phyloP scores from a whole-genome alignment of 2,888 invertebrate species.

The Drosophila bunnanda region DNA sequence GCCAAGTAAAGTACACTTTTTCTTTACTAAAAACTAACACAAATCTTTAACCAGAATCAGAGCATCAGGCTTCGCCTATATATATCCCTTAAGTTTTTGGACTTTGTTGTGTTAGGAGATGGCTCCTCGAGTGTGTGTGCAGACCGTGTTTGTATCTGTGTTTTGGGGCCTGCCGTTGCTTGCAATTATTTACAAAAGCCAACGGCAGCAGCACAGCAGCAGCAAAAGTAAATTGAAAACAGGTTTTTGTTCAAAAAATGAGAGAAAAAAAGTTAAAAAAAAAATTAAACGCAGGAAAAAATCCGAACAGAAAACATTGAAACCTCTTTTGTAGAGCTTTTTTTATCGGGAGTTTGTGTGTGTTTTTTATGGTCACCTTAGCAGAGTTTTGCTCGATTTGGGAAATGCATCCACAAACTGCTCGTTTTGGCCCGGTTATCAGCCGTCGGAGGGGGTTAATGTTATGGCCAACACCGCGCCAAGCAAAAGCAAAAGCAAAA shows the following conservation, averaged over 20 bases:
- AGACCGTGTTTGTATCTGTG: slow-evolving; percentile 35
- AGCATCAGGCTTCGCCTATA: slow-evolving; percentile 20
- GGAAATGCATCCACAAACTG: slow-evolving; percentile 37
- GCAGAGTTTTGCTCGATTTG: slow-evolving; percentile 16
- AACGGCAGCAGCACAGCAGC: slow-evolving; percentile 51
- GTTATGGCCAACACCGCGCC: slow-evolving; percentile 26
- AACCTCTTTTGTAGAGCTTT: slow-evolving; percentile 78
- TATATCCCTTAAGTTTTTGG: slow-evolving; percentile 36
- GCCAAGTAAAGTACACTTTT: not conserved
- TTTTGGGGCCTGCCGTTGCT: slow-evolving; percentile 70
- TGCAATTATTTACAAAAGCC: slow-evolving; percentile 79
- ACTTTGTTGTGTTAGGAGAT: slow-evolving; percentile 35
- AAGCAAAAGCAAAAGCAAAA: not conserved
- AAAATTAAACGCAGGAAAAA: slow-evolving; percentile 32
- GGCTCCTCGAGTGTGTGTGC: slow-evolving; percentile 16
- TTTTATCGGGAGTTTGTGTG: slow-evolving; percentile 59
- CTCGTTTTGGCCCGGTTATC: slow-evolving; percentile 28
- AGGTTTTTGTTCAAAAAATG: slow-evolving; percentile 63
- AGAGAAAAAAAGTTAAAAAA: slow-evolving; percentile 45
- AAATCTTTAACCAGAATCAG: not conserved
- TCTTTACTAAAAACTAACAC: not conserved
- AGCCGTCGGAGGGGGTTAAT: slow-evolving; percentile 18
- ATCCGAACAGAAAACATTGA: slow-evolving; percentile 64
- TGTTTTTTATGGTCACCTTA: slow-evolving; percentile 35
- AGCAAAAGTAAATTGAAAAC: slow-evolving; percentile 77